phyloP scores from a whole-genome alignment of 1,140 invertebrate genomes.

The Helicoverpa zea region DNA sequence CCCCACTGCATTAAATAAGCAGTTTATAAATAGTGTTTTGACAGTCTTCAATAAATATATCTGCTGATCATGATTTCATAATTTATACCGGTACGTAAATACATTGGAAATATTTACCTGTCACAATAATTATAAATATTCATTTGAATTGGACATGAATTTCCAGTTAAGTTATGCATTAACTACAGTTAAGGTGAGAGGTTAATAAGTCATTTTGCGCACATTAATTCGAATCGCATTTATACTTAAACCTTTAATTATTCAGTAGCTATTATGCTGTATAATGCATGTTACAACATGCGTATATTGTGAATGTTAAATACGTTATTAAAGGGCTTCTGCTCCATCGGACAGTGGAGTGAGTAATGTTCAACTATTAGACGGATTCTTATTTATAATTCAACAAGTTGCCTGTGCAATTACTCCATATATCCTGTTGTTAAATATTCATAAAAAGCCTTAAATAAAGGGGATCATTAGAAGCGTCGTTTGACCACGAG shows the following conservation, averaged over 20 bases:
- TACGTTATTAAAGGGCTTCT: slow-evolving; percentile 5
- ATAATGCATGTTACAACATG: not conserved
- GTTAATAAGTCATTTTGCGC: slow-evolving; percentile 25
- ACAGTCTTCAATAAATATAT: not conserved
- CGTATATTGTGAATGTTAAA: slow-evolving; percentile 2
- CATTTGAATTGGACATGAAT: slow-evolving; percentile 20
- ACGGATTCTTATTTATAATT: slow-evolving; percentile 54
- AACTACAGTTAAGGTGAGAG: slow-evolving; percentile 16
- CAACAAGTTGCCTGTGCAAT: slow-evolving; percentile 53
- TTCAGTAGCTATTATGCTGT: slow-evolving; percentile 15
- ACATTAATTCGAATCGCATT: slow-evolving; percentile 24
- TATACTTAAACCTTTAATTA: slow-evolving; percentile 26
- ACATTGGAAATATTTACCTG: slow-evolving; percentile 14
- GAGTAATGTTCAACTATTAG: slow-evolving; percentile 39
- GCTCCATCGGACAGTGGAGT: slow-evolving; percentile 12
- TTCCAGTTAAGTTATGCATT: not conserved
- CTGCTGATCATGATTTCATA: not conserved
- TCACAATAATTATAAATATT: slow-evolving; percentile 5
- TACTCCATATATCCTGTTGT: slow-evolving; percentile 51
- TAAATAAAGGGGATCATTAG: slow-evolving; percentile 44
- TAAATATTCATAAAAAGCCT: slow-evolving; percentile 51
- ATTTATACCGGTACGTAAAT: slow-evolving; percentile 24
- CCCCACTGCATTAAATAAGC: not conserved
- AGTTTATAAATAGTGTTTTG: not conserved
- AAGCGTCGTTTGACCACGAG: slow-evolving; percentile 37